These are phyloP conservation scores for Sorex araneus DNA, from an alignment of 2,113 vertebrate species.

Conservation along the genomic window DNA sequence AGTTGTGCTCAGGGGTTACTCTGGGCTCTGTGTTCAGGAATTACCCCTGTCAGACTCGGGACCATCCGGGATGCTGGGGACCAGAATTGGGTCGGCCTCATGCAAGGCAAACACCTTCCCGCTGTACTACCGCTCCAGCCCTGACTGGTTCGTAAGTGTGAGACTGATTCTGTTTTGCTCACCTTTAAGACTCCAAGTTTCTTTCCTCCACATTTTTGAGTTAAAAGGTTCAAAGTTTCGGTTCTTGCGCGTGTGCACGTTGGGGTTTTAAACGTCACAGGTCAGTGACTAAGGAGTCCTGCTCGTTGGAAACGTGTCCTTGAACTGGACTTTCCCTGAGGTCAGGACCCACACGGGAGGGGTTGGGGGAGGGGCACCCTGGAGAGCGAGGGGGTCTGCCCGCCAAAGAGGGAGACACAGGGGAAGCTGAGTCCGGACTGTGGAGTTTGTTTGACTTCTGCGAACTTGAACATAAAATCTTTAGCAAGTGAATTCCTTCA, in stretches of 20 bases:
- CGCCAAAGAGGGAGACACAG: neutral
- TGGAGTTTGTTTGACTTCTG: slow-evolving; percentile 1
- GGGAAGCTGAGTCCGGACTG: neutral
- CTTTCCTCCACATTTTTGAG: neutral
- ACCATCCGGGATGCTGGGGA: too few species aligned
- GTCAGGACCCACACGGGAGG: neutral
- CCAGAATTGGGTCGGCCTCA: too few species aligned
- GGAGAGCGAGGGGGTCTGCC: neutral
- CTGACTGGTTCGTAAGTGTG: neutral
- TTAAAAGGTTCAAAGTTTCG: slow-evolving; percentile 56
- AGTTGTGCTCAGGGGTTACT: too few species aligned
- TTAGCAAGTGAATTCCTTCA: neutral
- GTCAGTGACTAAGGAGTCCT: slow-evolving; percentile 9
- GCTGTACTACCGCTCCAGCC: too few species aligned
- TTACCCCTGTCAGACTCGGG: too few species aligned
- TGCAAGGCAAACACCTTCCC: too few species aligned
- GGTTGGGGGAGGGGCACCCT: neutral
- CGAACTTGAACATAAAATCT: slow-evolving; percentile 24
- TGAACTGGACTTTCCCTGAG: neutral
- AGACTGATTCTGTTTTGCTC: slow-evolving; percentile 4
- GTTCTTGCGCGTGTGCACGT: slow-evolving; percentile 33
- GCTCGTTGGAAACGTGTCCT: neutral
- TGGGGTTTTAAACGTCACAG: slow-evolving; percentile 53
- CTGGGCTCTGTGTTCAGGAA: too few species aligned
- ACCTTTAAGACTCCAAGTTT: neutral